Base-by-base conservation (phyloP, 2,113 vertebrate species). In the Tricholaema leucomelas region DNA sequence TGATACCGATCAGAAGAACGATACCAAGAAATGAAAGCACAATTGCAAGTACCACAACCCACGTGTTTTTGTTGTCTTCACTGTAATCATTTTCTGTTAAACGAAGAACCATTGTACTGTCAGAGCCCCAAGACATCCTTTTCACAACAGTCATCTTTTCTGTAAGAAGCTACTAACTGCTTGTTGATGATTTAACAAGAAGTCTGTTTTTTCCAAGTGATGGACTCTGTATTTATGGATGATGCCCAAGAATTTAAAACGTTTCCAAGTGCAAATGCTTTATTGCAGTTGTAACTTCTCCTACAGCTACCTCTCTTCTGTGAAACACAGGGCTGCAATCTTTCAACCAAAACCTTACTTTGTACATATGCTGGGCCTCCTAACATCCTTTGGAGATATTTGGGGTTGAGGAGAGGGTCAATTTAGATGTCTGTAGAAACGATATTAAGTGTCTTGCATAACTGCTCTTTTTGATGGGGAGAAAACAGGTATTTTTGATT, bases 1-100 rank as follows among this genome's bases (percentile, higher is more conserved):
- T 56, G 63, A 97, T 12, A 40, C 94, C 9, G 58, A 97, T 83
- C 87, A 98, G 89, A 56, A 98, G 95, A 75, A 98, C 50, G 80
- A 97, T 14, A 44, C 95, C 95, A 65, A 96, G 73, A 44, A 97
- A 2, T 46, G 97, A 96, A 50, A 96, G 67, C 71, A 96, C 95
- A 35, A 97, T 74, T 40, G 96, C 97, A 72, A 97, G 63, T 36
- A 96, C 96, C 75, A 97, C 54, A 63, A 95, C 71, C 90, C 88
- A 91, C 0, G 83, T 92, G 88, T 5, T 94, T 35, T 78, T 52
- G 58, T 2, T 91, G 67, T 96, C 94, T 85, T 93, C 87, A 28
- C 60, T 64, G 82, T 70, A 85, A 54, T 40, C 44, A 72, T 87
- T 82, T 87, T 92, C 96, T 96, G 91, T 94, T 81, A 91, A 96